Conservation (phyloP, 2,113 vertebrate species). For the Butorides virescens region DNA sequence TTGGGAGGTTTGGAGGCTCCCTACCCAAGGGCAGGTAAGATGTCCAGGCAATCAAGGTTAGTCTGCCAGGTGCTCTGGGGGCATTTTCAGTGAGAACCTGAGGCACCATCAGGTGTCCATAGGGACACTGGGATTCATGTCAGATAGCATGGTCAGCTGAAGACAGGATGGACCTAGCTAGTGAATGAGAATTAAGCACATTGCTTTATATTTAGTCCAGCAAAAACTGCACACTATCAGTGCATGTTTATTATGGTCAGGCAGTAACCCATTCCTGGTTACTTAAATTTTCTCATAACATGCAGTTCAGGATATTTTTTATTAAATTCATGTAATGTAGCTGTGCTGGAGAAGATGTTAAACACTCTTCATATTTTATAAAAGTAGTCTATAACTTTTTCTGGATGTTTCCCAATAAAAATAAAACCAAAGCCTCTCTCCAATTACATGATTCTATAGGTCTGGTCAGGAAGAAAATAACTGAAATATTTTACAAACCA, state of each 20-base stretch:
- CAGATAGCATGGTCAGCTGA: not conserved
- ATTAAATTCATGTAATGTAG: not conserved
- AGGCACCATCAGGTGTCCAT: not conserved
- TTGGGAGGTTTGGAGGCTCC: not conserved
- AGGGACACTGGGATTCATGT: not conserved
- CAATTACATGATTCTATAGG: not conserved
- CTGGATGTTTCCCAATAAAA: not conserved
- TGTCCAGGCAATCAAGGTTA: not conserved
- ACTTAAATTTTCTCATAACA: not conserved
- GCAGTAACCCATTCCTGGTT: not conserved
- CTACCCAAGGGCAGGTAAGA: not conserved
- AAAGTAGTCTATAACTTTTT: not conserved
- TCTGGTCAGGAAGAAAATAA: not conserved
- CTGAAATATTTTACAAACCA: not conserved
- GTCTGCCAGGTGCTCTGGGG: not conserved
- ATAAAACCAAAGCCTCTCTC: not conserved
- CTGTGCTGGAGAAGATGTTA: not conserved
- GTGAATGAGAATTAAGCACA: not conserved
- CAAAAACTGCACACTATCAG: not conserved
- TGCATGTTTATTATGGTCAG: not conserved
- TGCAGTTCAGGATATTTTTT: not conserved
- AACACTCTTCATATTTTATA: not conserved
- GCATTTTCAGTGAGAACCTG: not conserved
- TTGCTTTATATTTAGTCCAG: not conserved
- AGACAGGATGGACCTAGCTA: not conserved